Conservation (phyloP, 35 echinoderm and acorn worm genomes). For the Apostichopus parvimensis region DNA sequence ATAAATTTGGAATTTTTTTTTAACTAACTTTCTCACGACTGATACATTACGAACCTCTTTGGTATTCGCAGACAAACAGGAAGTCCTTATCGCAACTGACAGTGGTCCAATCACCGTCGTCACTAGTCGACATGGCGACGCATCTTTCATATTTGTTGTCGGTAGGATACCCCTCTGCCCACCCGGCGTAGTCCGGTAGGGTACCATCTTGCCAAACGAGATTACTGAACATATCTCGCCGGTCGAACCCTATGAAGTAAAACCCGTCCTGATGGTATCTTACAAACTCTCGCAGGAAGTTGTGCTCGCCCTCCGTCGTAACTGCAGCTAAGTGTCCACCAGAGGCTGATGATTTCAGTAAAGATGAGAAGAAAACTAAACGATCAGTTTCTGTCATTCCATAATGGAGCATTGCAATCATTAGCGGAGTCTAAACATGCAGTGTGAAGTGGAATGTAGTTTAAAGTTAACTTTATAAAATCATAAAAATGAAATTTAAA, state of each 20-base stretch:
- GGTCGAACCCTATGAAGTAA: slow-evolving; percentile 76
- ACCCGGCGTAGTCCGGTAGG: slow-evolving; percentile 62
- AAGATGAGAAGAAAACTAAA: background rate
- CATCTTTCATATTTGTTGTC: slow-evolving; percentile 60
- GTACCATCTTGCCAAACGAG: slow-evolving; percentile 67
- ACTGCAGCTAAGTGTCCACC: slow-evolving; percentile 71
- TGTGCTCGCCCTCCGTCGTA: slow-evolving; percentile 65
- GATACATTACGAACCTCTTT: slow-evolving; percentile 55
- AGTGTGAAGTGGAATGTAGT: too few species aligned
- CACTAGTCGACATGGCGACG: slow-evolving; percentile 53
- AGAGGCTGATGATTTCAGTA: background rate
- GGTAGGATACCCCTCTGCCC: slow-evolving; percentile 51
- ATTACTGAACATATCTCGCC: slow-evolving; percentile 51
- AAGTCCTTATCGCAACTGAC: slow-evolving; percentile 65
- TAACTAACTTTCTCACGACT: too few species aligned
- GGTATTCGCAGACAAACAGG: slow-evolving; percentile 77
- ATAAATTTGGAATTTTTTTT: too few species aligned
- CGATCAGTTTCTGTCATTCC: too few species aligned
- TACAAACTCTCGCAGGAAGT: slow-evolving; percentile 67
- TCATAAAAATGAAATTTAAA: too few species aligned
- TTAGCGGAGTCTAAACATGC: too few species aligned
- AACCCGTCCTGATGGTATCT: slow-evolving; percentile 32
- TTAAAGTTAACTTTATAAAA: too few species aligned
- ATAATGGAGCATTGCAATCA: too few species aligned
- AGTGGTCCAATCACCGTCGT: slow-evolving; percentile 70